Conservation (phyloP, 2,113 vertebrate species). For the Chloroceryle aenea region DNA sequence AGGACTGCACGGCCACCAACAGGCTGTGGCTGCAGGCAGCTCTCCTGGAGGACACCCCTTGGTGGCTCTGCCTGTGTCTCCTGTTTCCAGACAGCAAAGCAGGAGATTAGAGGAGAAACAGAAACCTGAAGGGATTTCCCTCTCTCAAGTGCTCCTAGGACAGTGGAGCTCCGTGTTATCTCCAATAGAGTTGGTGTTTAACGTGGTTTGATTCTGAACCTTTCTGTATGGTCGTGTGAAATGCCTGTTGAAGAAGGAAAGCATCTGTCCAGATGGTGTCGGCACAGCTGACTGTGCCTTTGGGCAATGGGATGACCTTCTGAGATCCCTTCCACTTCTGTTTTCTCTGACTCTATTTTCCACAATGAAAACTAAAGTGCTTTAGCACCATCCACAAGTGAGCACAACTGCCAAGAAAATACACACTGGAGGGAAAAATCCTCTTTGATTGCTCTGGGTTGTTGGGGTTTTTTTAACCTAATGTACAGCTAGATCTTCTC, state of each 20-base stretch:
- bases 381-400: conserved; percentile 7
- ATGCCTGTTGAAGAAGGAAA: neutral
- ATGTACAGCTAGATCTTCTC: neutral
- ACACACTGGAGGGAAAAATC: conserved; percentile 6
- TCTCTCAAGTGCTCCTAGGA: neutral
- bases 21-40: accelerated
- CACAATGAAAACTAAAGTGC: neutral
- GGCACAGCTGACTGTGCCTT: neutral
- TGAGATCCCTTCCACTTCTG: conserved; percentile 1
- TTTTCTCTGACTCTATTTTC: neutral
- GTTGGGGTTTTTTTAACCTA: conserved; percentile 5
- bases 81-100: neutral
- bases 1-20: neutral
- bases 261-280: neutral
- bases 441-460: neutral
- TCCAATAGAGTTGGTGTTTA: neutral
- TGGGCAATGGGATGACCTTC: neutral
- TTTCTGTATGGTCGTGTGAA: neutral
- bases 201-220: neutral
- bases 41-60: neutral
- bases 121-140: neutral
- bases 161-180: neutral
- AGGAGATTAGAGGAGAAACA: neutral
- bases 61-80: neutral
- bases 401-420: conserved; percentile 30